Evolutionary conservation across 2,888 invertebrate species (phyloP), one percentile per base, ranked within the genome.

Genomic region (Lasioglossum figueresi): DNA sequence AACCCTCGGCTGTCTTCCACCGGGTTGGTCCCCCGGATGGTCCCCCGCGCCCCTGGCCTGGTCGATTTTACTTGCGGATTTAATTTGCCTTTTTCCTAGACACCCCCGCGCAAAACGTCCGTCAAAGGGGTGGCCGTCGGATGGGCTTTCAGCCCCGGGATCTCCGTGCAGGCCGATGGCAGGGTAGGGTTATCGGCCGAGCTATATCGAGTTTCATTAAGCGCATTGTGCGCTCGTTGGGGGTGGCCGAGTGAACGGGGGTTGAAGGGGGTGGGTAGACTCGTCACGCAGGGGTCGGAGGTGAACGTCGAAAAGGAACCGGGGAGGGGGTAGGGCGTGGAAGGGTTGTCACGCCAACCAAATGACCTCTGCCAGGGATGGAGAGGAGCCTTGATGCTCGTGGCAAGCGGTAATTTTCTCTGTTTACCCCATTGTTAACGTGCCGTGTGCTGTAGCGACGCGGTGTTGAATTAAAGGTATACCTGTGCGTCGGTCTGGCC

Each of bases 171-270:
- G 70, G 37, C 59, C 59, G 59, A 63, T 63, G 56, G 45, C 66
- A 66, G 72, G 77, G 79, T 82, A 87, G 87, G 88, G 90, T 90
- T 91, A 91, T 88, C 91, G 87, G 86, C 74, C 79, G 85, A 75
- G 88, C 83, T 88, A 89, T 90, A 92, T 93, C 91, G 88, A 89
- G 91, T 92, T 92, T 92, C 92, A 92, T 92, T 92, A 92, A 92
- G 92, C 89, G 92, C 90, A 91, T 92, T 92, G 91, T 91, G 78
- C 79, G 66, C 73, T 68, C 79, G 75, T 37, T 45, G 68, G 81
- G 82, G 72, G 74, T 27, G 59, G 59, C 31, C 27, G 59, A 63
- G 81, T 83, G 85, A 81, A 76, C 76, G 82, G 79, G 56, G 59
- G 56, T 37, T 45, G 75, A 75, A 80, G 81, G 83, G 76, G 75